Base-by-base conservation (phyloP, 2,888 invertebrate species). In the Germaria angustata region DNA sequence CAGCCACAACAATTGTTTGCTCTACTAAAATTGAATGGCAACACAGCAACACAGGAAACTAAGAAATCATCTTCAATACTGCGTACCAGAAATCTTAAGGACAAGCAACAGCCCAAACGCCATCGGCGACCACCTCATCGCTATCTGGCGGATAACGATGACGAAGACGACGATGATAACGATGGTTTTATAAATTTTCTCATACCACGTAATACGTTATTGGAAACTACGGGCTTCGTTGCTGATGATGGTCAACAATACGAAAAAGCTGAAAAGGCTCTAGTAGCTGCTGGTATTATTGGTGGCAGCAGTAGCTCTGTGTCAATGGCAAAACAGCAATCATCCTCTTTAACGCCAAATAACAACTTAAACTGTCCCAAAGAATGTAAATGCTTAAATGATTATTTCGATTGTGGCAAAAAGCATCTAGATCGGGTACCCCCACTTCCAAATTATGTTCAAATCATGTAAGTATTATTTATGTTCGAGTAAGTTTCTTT, bases 401-500 rank as follows among this genome's bases (percentile, higher is more conserved):
- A 93, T 86, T 94, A 94, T 90, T 95, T 96, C 81, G 95, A 95
- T 92, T 96, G 96, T 92, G 94, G 94, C 86, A 94, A 93, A 88
- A 93, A 93, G 89, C 94, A 94, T 90, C 93, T 96, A 88, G 92
- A 92, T 85, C 92, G 93, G 87, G 93, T 96, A 90, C 96, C 96
- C 85, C 92, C 94, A 91, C 92, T 96, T 90, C 96, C 96, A 80
- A 92, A 92, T 92, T 96, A 96, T 95, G 94, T 95, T 90, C 93
- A 94, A 92, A 93, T 93, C 89, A 93, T 96, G 94, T 96, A 94
- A 94, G 91, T 88, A 73, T 55, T 49, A 53, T n/a, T 41, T 3
- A 28, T 28, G 6, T 28, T n/a, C n/a, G 28, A 5, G 6, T 3
- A 28, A 28, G 6, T 28, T 28, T 28, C 28, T 28, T 28, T 3